Evolutionary conservation across 2,888 invertebrate genomes (phyloP), one percentile per base, ranked within the genome.

Genomic region (Drosophila parthenogenetica): DNA sequence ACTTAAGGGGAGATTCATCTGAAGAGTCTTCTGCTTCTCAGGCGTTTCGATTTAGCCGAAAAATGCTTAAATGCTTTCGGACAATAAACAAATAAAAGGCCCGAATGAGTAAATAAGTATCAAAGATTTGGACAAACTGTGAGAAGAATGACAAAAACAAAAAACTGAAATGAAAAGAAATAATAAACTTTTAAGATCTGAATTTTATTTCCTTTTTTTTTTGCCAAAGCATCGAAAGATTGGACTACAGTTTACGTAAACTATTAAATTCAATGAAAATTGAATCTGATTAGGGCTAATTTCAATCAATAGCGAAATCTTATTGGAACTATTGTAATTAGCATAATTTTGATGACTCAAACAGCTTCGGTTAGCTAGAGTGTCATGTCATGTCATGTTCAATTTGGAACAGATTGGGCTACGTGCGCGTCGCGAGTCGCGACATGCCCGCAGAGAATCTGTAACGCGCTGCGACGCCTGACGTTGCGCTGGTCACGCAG

Each of bases 401-500:
- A 62, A 45, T 43, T 64, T 58, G 60, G 39, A 29, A 29, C 29
- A 29, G 29, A 51, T 45, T 67, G 72, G 73, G 25, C 82, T 87
- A 85, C 87, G 87, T 85, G 84, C 75, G 49, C 22, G 49, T 40
- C 29, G 67, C 39, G 54, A 68, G 49, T 40, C 29, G 67, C 39
- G 54, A 68, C 81, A 78, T 63, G 39, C 61, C 50, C 57, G 59
- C 65, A 69, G 57, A 66, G 53, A 72, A 55, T 75, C 50, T 68
- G 59, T 73, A 65, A 49, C 67, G 69, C 61, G 46, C 19, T 13
- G 42, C 61, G 46, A 16, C 14, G 58, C 62, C 58, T 67, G 68
- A 82, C 84, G 82, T 82, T 85, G 69, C 77, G 73, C 74, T 81
- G 79, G 87, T 87, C 84, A 87, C 84, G 87, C 82, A 51, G 61